A percentile compares a stretch with the other conserved stretches of the same genome.
These are phyloP conservation scores for Pachymerium ferrugineum DNA, from an alignment of 2,888 invertebrate species.

Conservation along the genomic window DNA sequence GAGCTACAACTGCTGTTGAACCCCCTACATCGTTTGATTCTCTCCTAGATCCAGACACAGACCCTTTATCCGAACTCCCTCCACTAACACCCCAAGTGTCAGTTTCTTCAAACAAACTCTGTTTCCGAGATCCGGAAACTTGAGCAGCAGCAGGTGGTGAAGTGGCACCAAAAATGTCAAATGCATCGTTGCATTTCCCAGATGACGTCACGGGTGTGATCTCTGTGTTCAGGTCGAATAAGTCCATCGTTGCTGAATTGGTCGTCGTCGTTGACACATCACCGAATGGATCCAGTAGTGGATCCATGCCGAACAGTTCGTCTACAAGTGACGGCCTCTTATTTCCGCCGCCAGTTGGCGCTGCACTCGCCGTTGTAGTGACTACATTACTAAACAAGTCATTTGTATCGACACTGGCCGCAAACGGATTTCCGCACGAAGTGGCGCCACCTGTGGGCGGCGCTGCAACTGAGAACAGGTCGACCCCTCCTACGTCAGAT, in stretches of 20 bases:
- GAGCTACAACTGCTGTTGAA: too few relatives aligned
- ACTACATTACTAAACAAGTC: background rate
- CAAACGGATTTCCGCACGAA: constrained; percentile 1
- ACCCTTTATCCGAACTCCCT: background rate
- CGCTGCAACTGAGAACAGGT: background rate
- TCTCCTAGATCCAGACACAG: background rate
- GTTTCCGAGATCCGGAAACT: too few relatives aligned
- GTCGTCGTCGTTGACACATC: background rate
- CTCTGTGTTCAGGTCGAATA: constrained; percentile 5
- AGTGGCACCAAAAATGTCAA: background rate
- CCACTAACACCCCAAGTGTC: background rate
- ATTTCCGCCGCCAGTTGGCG: background rate
- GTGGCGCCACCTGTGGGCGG: background rate
- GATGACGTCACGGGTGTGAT: background rate
- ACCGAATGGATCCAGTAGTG: background rate
- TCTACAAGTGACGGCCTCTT: background rate
- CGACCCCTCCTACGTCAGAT: background rate
- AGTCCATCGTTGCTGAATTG: background rate
- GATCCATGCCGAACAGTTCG: background rate
- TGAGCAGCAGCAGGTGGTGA: background rate
- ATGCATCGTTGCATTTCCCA: background rate
- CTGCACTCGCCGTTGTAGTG: background rate
- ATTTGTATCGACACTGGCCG: background rate
- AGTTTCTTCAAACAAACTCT: background rate
- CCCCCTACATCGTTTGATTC: too few relatives aligned